phyloP scores from a whole-genome alignment of 1,140 invertebrate genomes.

The Sycobia sp. region DNA sequence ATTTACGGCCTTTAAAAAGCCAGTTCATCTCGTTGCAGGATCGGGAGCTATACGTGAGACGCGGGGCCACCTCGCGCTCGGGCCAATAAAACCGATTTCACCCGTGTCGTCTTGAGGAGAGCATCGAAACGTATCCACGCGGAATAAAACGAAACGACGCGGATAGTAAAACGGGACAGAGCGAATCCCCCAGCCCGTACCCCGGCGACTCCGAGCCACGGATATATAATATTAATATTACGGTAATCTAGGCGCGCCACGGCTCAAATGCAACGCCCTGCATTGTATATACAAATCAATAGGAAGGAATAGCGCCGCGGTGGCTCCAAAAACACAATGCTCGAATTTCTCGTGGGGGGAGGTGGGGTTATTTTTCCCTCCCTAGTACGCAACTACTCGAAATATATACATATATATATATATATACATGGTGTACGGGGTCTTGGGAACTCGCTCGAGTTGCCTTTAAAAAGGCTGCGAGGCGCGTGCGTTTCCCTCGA shows the following conservation, averaged over 20 bases:
- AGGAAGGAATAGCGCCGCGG: background rate
- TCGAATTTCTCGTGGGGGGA: conserved; percentile 23
- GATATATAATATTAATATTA: no score
- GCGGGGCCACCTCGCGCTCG: background rate
- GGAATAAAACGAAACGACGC: no score
- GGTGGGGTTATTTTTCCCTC: conserved; percentile 18
- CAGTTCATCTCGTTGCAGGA: no score
- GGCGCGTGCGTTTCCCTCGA: no score
- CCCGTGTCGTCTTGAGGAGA: conserved; percentile 18
- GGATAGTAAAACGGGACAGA: no score
- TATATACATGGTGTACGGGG: no score
- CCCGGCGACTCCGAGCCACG: no score
- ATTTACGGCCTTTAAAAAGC: conserved; percentile 18
- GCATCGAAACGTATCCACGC: no score
- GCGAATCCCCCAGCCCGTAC: no score
- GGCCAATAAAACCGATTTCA: conserved; percentile 27
- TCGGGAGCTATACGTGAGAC: background rate
- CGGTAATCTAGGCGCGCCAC: background rate
- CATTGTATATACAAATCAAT: conserved; percentile 23
- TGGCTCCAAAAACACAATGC: conserved; percentile 28
- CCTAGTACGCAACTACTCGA: background rate
- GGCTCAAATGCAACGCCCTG: background rate
- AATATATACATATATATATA: no score
- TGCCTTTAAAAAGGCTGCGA: no score
- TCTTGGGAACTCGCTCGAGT: no score